phyloP scores from a whole-genome alignment of 2,113 vertebrate genomes.

The Morone chrysops region DNA sequence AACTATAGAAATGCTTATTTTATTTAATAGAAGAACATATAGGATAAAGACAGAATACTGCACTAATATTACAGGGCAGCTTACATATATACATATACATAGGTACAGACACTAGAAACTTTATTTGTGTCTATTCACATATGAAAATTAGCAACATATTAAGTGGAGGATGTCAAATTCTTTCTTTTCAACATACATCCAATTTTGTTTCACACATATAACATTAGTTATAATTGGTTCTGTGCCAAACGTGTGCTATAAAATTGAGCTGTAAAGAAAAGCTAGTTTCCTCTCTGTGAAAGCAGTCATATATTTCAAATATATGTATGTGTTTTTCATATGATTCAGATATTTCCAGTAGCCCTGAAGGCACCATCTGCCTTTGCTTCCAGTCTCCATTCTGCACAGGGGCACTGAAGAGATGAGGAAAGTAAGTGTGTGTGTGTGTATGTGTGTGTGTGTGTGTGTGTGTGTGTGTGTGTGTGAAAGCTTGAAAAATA shows the following conservation, averaged over 20 bases:
- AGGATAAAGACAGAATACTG: not conserved
- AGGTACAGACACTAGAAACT: not conserved
- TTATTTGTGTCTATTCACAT: not conserved
- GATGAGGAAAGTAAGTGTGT: not conserved
- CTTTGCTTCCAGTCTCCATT: not conserved
- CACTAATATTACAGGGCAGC: not conserved
- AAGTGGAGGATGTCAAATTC: not conserved
- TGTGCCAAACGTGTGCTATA: not conserved
- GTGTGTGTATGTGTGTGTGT: not conserved
- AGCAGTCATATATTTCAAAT: not conserved
- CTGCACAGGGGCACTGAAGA: conserved; percentile 53
- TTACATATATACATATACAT: not conserved
- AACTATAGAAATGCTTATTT: not conserved
- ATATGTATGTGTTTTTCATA: not conserved
- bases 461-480: not conserved
- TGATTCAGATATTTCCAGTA: not conserved
- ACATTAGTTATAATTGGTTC: not conserved
- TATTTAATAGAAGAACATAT: not conserved
- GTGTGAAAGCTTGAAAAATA: not conserved
- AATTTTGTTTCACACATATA: not conserved
- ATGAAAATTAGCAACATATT: not conserved
- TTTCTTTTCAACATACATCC: not conserved
- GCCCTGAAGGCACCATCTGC: conserved; percentile 29
- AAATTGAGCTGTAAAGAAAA: not conserved
- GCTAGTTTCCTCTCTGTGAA: not conserved